Base-by-base conservation (phyloP, 2,797 vertebrate genomes). In the Cyprinella venusta region DNA sequence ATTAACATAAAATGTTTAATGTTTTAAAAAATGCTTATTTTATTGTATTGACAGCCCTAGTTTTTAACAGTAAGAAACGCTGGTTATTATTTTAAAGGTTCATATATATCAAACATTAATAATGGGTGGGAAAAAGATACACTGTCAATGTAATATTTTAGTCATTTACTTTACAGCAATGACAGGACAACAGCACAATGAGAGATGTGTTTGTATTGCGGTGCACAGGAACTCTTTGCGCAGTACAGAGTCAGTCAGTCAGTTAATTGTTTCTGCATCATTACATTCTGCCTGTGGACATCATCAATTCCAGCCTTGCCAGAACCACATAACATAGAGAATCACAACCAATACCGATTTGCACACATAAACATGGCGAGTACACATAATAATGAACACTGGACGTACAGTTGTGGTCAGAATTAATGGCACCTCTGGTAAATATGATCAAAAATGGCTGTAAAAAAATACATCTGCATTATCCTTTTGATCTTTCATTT, bases 221-320 rank as follows among this genome's bases (percentile, higher is more conserved):
- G 5, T 65, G 33, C 19, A 69, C 21, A 45, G 9, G 36, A 61
- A 30, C 21, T 52, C 63, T 80, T 71, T 80, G 67, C 52, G 4
- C 67, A 80, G 33, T 65, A 63, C 79, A 82, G 84, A 64, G 64
- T 42, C 65, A 59, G 67, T 85, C 48, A 65, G 79, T 30, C 65
- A 70, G 52, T 33, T 81, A 18, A 18, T 38, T 65, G 33, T 72
- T 65, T 85, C 84, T 79, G 68, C 75, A 79, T 70, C 67, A 78
- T 68, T 82, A 74, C 38, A 68, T 16, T 59, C 56, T 64, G 75
- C 65, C 36, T 68, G 45, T 65, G 30, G 72, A 80, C 42, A 67
- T n/a, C 80, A 79, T 33, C 56, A 72, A 77, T 71, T 72, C 79
- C 40, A 48, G 26, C 24, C 26, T 72, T 56, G 18, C 54, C 54